Percentiles rank a stretch among this genome's conserved stretches.
phyloP scores from a whole-genome alignment of 1,140 invertebrate genomes.

The Aporrectodea caliginosa region DNA sequence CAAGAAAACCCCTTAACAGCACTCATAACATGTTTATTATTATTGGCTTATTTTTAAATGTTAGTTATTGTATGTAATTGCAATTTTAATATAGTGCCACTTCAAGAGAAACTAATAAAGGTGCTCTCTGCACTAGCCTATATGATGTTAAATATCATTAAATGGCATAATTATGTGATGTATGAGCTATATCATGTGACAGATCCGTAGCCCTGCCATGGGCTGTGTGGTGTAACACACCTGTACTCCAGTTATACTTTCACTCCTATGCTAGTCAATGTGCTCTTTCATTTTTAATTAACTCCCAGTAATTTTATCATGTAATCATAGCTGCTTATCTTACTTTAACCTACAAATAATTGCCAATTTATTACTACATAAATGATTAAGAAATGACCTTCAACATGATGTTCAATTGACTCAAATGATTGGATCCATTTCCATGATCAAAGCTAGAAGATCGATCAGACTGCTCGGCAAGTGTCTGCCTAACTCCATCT shows the following conservation, averaged over 20 bases:
- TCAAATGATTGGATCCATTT: not conserved
- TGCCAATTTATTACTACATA: not conserved
- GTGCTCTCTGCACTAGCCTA: too few species aligned
- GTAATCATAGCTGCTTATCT: not conserved
- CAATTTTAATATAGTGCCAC: not conserved
- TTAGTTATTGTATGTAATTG: not conserved
- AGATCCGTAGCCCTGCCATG: too few species aligned
- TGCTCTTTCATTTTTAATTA: too few species aligned
- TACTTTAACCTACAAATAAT: not conserved
- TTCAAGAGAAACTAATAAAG: too few species aligned
- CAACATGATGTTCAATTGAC: not conserved
- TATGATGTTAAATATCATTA: too few species aligned
- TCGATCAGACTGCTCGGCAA: not conserved
- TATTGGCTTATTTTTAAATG: not conserved
- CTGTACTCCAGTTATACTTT: too few species aligned
- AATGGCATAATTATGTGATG: too few species aligned
- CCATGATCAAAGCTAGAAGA: not conserved
- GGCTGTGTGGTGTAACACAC: too few species aligned
- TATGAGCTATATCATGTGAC: too few species aligned
- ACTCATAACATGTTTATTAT: not conserved
- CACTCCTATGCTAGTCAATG: too few species aligned
- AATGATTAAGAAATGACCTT: not conserved
- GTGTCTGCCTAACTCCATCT: not conserved
- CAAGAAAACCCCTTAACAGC: not conserved
- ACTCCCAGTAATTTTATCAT: too few species aligned